Evolutionary conservation across 2,888 invertebrate species (phyloP), one percentile per base, ranked within the genome.

Genomic region (Latrodectus hesperus): DNA sequence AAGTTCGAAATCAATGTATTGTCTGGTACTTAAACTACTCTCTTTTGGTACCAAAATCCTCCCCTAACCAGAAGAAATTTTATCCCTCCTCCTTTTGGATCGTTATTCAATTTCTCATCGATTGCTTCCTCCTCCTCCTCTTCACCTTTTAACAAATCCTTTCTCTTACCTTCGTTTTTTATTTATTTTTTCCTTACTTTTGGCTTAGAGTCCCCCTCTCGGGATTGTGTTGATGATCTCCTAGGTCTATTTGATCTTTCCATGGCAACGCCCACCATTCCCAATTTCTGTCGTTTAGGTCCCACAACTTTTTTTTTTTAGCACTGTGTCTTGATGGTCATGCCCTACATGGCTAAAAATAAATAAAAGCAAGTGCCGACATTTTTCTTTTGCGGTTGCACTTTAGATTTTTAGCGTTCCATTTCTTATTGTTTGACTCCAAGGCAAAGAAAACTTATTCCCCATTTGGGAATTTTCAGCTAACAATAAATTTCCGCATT

Each of bases 41-140:
- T 38, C 2, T 38, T 38, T 38, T 38, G 38, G 38, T 38, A 38
- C 38, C 38, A 38, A 38, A 38, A 38, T 38, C 6, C 38, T 38
- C 4, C 38, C 38, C 38, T 38, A 38, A 38, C 38, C 38, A 38
- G 38, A 38, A 38, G 38, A 38, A 38, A 1, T 38, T n/a, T 6
- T 60, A 60, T 6, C n/a, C 12, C 60, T n/a, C 55, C 10, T 8
- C 60, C 60, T 1, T 60, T 60, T 11, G 51, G 86, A 81, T 81
- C 86, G 86, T 86, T 86, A 86, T 86, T 86, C 86, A 86, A 86
- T 86, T 86, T 86, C 72, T 76, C 64, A 80, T 80, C 80, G 73
- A 80, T 73, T 78, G 65, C 55, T 53, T 67, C 26, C 60, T 22
- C 70, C 64, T 49, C 67, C 51, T 38, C 38, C 64, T 80, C 82